Evolutionary conservation across 2,113 vertebrate genomes (phyloP).

Genomic region (Brachyistius frenatus): DNA sequence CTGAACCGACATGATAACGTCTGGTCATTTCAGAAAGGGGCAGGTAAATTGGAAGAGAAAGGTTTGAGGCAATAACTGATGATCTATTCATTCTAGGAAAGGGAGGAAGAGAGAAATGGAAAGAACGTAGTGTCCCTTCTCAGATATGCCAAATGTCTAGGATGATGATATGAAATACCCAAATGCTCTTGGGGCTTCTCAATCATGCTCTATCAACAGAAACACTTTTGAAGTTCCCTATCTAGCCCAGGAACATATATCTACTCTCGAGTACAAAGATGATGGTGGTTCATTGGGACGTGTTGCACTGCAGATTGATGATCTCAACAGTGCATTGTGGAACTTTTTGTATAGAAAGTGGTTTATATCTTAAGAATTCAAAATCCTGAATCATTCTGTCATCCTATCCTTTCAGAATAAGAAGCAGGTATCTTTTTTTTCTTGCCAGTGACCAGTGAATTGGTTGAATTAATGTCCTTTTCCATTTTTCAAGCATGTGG

Average conservation of each 20-base stretch:
- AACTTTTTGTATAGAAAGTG: conserved; percentile 10
- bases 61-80: conserved; percentile 28
- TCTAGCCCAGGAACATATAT: conserved; percentile 62
- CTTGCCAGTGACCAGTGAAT: background rate
- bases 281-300: conserved; percentile 68
- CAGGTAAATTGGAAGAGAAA: too few species aligned
- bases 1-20: too few species aligned
- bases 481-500: background rate
- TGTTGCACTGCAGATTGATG: conserved; percentile 68
- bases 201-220: conserved; percentile 78
- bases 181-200: conserved; percentile 69
- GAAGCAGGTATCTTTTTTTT: background rate
- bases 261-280: conserved; percentile 23
- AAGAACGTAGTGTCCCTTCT: conserved; percentile 46
- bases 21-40: too few species aligned
- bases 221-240: conserved; percentile 75
- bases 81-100: conserved; percentile 20
- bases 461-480: background rate
- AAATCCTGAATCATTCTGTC: background rate
- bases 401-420: background rate
- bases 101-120: conserved; percentile 36
- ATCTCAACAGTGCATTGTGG: conserved; percentile 23
- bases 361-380: background rate
- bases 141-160: conserved; percentile 68
- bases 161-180: conserved; percentile 78